Base-by-base conservation (phyloP, 2,113 vertebrate genomes). In the Phaethon lepturus region DNA sequence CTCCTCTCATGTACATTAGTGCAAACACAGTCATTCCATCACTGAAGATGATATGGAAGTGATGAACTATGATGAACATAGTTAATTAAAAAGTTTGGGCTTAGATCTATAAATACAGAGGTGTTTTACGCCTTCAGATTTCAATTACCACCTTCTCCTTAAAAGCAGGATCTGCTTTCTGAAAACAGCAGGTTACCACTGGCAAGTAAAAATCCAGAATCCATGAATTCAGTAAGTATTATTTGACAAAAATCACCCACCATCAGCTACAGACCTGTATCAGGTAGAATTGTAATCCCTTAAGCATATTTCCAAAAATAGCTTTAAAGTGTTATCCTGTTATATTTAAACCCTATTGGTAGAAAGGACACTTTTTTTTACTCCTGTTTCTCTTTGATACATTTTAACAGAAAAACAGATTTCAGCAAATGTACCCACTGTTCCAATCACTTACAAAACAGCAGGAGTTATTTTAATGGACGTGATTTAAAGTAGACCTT, bases 391-490 rank as follows among this genome's bases (percentile, higher is more conserved):
- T 68, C 47, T 96, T 85, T 96, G 58, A 76, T 85, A 56, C 7
- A 31, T 78, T 93, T 76, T 87, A 91, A 85, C 9, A 75, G 84
- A 87, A 87, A 94, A 94, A 84, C 17, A 88, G 73, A 76, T 86
- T 91, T 76, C 85, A 95, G 87, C 29, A 88, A 44, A 93, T 56
- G 73, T 56, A 79, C 74, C 44, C 58, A 82, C 87, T 91, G 87
- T 82, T 93, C 69, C 81, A 95, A 95, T 93, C 84, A 90, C 91
- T 87, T 93, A 49, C 66, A 79, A 87, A 95, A 91, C 95, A 45
- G 95, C 53, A 73, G 93, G 93, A 95, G 40, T 53, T 76, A 91
- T 94, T 96, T 95, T 96, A 97, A 96, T 95, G 66, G 92, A 49
- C 3, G 5, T 44, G 33, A 89, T 90, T 93, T 88, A 87, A 94